Evolutionary conservation across 2,888 invertebrate species (phyloP).

Genomic region (Drosophila austrosaltans): DNA sequence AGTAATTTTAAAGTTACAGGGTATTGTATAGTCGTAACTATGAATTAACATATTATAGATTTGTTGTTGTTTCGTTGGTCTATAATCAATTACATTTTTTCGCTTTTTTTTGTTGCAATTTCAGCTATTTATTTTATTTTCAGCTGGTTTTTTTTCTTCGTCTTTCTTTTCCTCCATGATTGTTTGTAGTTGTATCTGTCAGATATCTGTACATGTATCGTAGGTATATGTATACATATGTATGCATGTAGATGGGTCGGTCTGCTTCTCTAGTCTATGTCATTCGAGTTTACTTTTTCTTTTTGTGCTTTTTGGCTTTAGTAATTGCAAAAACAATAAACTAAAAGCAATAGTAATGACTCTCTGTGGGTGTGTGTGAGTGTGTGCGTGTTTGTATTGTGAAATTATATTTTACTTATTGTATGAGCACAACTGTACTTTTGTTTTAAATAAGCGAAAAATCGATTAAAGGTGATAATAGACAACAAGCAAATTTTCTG

Average conservation of each 20-base stretch:
- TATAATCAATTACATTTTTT: constrained; percentile 75
- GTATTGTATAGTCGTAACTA: background rate
- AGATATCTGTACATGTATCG: constrained; percentile 57
- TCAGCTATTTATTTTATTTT: constrained; percentile 79
- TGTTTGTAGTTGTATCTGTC: constrained; percentile 66
- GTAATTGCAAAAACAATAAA: constrained; percentile 80
- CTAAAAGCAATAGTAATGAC: constrained; percentile 74
- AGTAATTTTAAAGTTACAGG: background rate
- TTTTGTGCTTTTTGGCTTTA: constrained; percentile 52
- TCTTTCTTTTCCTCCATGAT: constrained; percentile 15
- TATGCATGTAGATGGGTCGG: constrained; percentile 9
- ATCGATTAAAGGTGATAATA: constrained; percentile 81
- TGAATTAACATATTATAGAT: background rate
- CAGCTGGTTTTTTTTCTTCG: constrained; percentile 56
- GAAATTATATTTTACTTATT: constrained; percentile 68
- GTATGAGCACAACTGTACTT: constrained; percentile 73
- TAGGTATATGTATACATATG: constrained; percentile 34
- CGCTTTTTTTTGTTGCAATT: constrained; percentile 71
- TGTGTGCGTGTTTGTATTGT: constrained; percentile 49
- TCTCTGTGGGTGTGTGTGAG: constrained; percentile 47
- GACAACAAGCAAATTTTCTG: constrained; percentile 77
- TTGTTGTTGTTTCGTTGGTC: constrained; percentile 33
- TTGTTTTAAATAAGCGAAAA: constrained; percentile 80
- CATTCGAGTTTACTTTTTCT: constrained; percentile 61
- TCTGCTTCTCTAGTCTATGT: constrained; percentile 35